phyloP scores from a whole-genome alignment of 2,113 vertebrate species.

The Rhabdornis inornatus region DNA sequence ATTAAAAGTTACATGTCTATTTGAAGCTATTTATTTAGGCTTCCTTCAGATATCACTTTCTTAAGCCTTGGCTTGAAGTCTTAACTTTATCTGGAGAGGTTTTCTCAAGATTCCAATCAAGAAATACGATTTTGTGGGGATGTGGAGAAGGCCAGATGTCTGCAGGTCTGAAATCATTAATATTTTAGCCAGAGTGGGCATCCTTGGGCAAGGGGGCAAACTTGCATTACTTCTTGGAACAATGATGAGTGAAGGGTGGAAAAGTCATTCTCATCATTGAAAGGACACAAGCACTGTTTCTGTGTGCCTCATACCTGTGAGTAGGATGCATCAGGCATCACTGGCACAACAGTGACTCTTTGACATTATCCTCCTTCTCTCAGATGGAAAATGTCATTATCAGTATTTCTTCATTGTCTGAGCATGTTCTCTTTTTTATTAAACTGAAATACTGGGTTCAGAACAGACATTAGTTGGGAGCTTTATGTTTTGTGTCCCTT shows the following conservation, averaged over 20 bases:
- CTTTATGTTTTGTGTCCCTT: not conserved
- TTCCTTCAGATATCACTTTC: not conserved
- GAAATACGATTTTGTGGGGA: not conserved
- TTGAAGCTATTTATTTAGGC: not conserved
- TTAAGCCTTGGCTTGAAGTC: not conserved
- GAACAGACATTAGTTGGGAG: not conserved
- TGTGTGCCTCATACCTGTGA: not conserved
- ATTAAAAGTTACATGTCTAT: not conserved
- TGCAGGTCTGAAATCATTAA: not conserved
- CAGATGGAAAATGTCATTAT: not conserved
- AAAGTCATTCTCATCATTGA: rapidly evolving
- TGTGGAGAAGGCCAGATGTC: not conserved
- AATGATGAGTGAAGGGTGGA: not conserved
- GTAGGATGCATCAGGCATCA: not conserved
- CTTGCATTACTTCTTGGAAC: not conserved
- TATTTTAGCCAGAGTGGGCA: not conserved
- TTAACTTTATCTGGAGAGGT: not conserved
- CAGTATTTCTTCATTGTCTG: constrained; percentile 17
- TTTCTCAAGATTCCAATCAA: not conserved
- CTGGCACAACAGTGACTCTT: not conserved
- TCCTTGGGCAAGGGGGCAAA: not conserved
- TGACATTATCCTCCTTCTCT: not conserved
- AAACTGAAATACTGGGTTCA: not conserved
- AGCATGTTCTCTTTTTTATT: not conserved
- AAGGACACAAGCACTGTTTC: not conserved